Percentiles rank a stretch among this genome's conserved stretches.
Evolutionary conservation across 2,888 invertebrate genomes (phyloP).

Genomic region (Meghimatium bilineatum): DNA sequence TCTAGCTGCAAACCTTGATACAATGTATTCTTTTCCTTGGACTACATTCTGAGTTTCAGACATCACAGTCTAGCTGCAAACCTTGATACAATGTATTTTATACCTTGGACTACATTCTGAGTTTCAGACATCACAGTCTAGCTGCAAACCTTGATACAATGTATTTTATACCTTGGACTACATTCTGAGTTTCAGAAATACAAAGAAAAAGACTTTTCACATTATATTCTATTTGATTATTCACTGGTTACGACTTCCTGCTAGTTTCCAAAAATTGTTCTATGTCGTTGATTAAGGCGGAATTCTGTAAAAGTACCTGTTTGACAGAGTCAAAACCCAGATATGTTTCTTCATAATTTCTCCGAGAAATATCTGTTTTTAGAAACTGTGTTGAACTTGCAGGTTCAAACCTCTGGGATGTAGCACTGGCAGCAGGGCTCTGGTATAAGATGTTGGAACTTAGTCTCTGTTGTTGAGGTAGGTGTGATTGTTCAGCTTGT

Average conservation of each 20-base stretch:
- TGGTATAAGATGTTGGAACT: neutral
- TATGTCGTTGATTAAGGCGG: conserved; percentile 67
- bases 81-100: too few species aligned
- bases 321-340: conserved; percentile 65
- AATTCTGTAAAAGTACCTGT: conserved; percentile 65
- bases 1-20: too few species aligned
- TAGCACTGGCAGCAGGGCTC: neutral
- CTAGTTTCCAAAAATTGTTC: conserved; percentile 54
- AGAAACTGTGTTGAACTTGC: neutral
- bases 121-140: too few species aligned
- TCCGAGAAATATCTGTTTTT: neutral
- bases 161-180: too few species aligned
- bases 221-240: too few species aligned
- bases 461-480: neutral
- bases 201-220: too few species aligned
- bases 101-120: too few species aligned
- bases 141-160: too few species aligned
- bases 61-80: too few species aligned
- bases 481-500: neutral
- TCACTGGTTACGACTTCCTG: conserved; percentile 5
- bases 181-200: too few species aligned
- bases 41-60: too few species aligned
- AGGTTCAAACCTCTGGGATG: neutral
- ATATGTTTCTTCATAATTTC: neutral
- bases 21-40: too few species aligned